Conservation (phyloP, 2,888 invertebrate genomes). For the Callyntrura guangdongensis region DNA sequence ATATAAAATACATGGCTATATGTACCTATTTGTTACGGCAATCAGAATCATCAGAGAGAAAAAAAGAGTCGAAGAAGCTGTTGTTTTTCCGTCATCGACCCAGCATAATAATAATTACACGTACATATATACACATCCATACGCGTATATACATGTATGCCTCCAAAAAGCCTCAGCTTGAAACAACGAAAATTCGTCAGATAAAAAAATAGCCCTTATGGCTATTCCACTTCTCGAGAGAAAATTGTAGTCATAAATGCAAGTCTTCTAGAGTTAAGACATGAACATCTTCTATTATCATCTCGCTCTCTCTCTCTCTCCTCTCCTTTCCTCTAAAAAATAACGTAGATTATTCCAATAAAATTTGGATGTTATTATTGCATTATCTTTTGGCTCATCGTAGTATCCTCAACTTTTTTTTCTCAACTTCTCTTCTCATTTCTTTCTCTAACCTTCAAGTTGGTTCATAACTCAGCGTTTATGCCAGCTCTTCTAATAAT, state of each 20-base stretch:
- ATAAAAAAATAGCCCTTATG: conserved; percentile 70
- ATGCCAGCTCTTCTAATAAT: neutral
- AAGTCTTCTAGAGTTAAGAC: neutral
- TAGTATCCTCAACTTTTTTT: neutral
- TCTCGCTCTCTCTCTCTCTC: neutral
- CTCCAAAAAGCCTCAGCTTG: conserved; percentile 20
- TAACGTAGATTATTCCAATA: conserved; percentile 52
- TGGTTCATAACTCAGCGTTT: conserved; percentile 1
- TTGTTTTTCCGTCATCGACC: conserved; percentile 56
- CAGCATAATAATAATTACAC: conserved; percentile 58
- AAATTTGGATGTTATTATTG: conserved; percentile 69
- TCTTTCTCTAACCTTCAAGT: neutral
- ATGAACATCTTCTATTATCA: neutral
- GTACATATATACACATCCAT: conserved; percentile 7
- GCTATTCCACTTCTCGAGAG: conserved; percentile 59
- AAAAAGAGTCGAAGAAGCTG: conserved; percentile 13
- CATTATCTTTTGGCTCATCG: conserved; percentile 70
- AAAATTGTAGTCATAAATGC: conserved; percentile 43
- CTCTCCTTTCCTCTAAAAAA: conserved; percentile 19
- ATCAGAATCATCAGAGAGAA: conserved; percentile 23
- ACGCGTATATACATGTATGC: neutral
- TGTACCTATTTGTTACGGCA: conserved; percentile 21
- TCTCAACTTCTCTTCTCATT: neutral
- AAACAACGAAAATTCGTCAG: conserved; percentile 27
- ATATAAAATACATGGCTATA: neutral